phyloP scores from a whole-genome alignment of 2,888 invertebrate genomes.

The Alviniconcha strummeri region DNA sequence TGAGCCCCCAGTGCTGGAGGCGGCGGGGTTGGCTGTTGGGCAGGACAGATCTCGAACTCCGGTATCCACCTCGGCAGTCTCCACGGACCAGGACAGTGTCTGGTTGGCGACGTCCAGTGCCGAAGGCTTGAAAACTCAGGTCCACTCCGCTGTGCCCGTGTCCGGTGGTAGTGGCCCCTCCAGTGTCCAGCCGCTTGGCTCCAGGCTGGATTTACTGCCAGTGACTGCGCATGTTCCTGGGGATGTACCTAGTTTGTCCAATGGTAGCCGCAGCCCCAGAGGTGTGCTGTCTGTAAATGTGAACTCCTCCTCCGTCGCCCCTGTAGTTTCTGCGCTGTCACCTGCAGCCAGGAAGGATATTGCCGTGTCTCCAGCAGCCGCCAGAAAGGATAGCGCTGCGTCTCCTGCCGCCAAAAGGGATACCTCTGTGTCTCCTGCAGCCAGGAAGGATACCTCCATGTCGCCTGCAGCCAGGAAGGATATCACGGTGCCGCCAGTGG shows the following conservation, averaged over 20 bases:
- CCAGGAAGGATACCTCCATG: neutral
- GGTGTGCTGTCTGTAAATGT: neutral
- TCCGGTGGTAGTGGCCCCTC: too few species aligned
- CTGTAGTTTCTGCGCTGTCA: neutral
- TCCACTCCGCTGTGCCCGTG: too few species aligned
- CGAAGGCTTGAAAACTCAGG: too few species aligned
- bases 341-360: neutral
- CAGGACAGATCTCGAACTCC: conserved; percentile 6
- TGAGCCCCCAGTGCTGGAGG: conserved; percentile 11
- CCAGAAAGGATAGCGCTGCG: neutral
- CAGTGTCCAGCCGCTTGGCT: too few species aligned
- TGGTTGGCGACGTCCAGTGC: too few species aligned
- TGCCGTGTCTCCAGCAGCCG: neutral
- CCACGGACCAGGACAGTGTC: neutral
- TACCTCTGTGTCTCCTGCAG: conserved; percentile 12
- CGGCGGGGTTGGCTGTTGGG: neutral
- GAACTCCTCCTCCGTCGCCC: neutral
- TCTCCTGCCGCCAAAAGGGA: neutral
- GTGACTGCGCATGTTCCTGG: too few species aligned
- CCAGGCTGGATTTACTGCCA: too few species aligned
- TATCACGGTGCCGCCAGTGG: neutral
- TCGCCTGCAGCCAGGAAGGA: neutral
- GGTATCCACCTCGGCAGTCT: neutral
- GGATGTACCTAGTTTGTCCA: neutral
- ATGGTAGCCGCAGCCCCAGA: neutral